Conservation (phyloP, 1,140 invertebrate genomes). For the Microvelia longipes region DNA sequence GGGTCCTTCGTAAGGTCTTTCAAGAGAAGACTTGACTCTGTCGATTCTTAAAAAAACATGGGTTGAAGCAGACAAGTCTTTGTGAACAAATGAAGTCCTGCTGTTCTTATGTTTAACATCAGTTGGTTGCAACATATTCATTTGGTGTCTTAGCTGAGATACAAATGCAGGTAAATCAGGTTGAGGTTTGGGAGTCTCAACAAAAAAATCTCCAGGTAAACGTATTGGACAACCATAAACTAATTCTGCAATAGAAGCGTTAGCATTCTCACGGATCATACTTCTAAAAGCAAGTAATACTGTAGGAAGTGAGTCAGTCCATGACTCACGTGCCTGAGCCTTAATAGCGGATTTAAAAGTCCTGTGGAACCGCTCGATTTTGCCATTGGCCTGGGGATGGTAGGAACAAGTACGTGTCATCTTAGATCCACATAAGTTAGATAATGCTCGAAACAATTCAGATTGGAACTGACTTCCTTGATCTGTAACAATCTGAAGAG, state of each 20-base stretch:
- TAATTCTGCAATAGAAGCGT: not conserved
- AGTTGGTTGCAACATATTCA: not conserved
- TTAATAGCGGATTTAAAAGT: constrained; percentile 29
- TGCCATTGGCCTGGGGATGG: constrained; percentile 27
- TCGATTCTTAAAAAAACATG: not conserved
- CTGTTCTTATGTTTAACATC: not conserved
- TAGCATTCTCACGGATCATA: not conserved
- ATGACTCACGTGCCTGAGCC: constrained; percentile 12
- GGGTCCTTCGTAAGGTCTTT: not conserved
- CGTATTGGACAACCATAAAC: not conserved
- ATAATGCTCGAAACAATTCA: constrained; percentile 22
- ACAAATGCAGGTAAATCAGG: not conserved
- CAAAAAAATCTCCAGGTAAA: not conserved
- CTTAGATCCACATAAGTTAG: constrained; percentile 17
- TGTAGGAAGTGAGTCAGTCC: constrained; percentile 21
- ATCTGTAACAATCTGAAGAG: constrained; percentile 29
- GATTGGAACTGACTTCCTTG: constrained; percentile 28
- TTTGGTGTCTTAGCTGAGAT: not conserved
- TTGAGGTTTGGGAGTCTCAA: not conserved
- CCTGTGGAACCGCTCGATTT: constrained; percentile 13
- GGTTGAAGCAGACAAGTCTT: not conserved
- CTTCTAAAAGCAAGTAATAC: constrained; percentile 24
- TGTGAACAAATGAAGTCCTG: not conserved
- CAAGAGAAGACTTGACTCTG: not conserved
- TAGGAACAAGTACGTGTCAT: constrained; percentile 26